Conservation (phyloP, 2,888 invertebrate species). For the Strigamia maritima region DNA sequence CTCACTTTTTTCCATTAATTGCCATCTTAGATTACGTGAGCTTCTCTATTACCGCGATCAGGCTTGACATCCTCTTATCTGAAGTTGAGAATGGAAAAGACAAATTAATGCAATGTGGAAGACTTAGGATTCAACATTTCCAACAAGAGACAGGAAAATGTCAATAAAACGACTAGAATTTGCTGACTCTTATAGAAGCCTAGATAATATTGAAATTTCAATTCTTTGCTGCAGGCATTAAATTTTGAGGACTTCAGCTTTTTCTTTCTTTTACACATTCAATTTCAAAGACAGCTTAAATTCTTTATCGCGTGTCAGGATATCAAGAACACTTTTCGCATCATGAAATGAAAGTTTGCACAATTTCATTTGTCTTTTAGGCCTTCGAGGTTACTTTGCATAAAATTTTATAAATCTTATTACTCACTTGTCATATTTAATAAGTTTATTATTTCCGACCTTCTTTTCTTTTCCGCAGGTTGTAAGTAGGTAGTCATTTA, state of each 20-base stretch:
- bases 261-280: neutral
- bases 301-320: neutral
- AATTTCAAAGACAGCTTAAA: conserved; percentile 10
- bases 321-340: neutral
- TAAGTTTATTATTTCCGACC: neutral
- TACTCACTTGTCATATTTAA: neutral
- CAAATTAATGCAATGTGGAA: neutral
- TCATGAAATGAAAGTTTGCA: neutral
- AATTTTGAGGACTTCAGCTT: neutral
- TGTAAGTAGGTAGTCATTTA: conserved; percentile 2
- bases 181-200: neutral
- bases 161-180: conserved; percentile 18
- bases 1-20: neutral
- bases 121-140: neutral
- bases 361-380: neutral
- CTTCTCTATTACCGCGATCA: neutral
- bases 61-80: neutral
- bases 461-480: neutral
- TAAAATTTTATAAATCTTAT: neutral
- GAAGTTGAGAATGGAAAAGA: neutral
- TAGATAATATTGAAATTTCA: neutral
- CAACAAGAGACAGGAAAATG: neutral
- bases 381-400: neutral
- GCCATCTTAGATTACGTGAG: neutral
- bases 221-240: neutral